phyloP scores from a whole-genome alignment of 2,797 vertebrate species.

The Sebastes paucispinis region DNA sequence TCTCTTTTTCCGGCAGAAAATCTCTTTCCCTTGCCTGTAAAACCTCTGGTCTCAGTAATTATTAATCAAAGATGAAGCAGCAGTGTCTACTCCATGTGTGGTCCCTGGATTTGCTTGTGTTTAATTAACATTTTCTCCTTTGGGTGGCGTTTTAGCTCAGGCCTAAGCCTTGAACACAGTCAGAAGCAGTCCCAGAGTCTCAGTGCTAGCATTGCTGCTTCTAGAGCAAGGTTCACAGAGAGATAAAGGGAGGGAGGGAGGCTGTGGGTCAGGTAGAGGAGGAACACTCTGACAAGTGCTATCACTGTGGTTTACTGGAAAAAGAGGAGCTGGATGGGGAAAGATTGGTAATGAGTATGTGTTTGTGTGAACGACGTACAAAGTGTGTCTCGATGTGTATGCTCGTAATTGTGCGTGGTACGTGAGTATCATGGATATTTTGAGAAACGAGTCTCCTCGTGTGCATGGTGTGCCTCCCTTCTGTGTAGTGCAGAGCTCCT shows the following conservation, averaged over 20 bases:
- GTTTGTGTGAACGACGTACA: slow-evolving; percentile 2
- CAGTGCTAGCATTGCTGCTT: slow-evolving; percentile 6
- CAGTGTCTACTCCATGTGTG: slow-evolving; percentile 26
- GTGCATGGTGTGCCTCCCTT: neutral
- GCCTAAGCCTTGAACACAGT: slow-evolving; percentile 31
- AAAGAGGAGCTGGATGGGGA: neutral
- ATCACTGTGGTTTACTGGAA: neutral
- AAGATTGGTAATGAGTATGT: neutral
- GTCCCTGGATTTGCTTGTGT: slow-evolving; percentile 30
- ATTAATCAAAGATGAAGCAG: slow-evolving; percentile 22
- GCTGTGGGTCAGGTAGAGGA: slow-evolving; percentile 8
- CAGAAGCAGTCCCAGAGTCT: slow-evolving; percentile 26
- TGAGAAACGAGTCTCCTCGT: slow-evolving; percentile 2
- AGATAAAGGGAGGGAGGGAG: slow-evolving; percentile 5
- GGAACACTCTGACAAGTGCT: neutral
- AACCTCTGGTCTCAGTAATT: neutral
- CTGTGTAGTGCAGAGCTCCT: slow-evolving; percentile 14
- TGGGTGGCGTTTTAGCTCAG: slow-evolving; percentile 40
- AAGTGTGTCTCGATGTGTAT: neutral
- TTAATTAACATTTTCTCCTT: slow-evolving; percentile 58
- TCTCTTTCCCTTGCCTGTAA: neutral
- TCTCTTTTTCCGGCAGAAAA: neutral
- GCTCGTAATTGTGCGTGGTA: neutral
- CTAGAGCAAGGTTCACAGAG: slow-evolving; percentile 45
- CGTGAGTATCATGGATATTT: neutral